Conservation (phyloP, 2,113 vertebrate species). For the Ornithorhynchus anatinus region DNA sequence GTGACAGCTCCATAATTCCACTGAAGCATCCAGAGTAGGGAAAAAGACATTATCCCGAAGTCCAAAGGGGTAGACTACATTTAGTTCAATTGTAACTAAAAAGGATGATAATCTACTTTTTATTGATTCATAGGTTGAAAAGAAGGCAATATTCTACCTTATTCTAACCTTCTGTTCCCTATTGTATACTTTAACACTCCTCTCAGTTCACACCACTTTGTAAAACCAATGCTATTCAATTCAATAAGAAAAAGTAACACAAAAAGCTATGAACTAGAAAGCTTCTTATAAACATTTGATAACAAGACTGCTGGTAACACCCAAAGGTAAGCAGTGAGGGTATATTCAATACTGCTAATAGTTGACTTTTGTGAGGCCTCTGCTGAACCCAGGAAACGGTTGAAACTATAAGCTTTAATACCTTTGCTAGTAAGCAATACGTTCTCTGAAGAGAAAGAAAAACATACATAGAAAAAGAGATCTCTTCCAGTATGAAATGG, state of each 20-base stretch:
- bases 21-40: too few species aligned
- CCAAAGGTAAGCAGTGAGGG: background rate
- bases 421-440: too few species aligned
- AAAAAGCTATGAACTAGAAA: background rate
- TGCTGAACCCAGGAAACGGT: background rate
- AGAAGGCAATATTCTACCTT: background rate
- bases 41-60: too few species aligned
- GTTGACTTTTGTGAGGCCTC: background rate
- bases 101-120: background rate
- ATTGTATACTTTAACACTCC: background rate
- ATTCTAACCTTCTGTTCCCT: background rate
- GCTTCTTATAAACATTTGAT: background rate
- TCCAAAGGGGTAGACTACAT: too few species aligned
- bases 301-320: background rate
- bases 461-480: background rate
- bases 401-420: too few species aligned
- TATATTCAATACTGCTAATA: background rate
- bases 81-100: too few species aligned
- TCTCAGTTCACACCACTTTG: conserved; percentile 5
- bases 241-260: background rate
- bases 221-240: background rate
- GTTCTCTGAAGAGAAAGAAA: too few species aligned
- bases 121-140: background rate
- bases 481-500: too few species aligned
- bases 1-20: too few species aligned